Evolutionary conservation across 2,797 vertebrate species (phyloP), one percentile per base, ranked within the genome.

Genomic region (Trematomus bernacchii): DNA sequence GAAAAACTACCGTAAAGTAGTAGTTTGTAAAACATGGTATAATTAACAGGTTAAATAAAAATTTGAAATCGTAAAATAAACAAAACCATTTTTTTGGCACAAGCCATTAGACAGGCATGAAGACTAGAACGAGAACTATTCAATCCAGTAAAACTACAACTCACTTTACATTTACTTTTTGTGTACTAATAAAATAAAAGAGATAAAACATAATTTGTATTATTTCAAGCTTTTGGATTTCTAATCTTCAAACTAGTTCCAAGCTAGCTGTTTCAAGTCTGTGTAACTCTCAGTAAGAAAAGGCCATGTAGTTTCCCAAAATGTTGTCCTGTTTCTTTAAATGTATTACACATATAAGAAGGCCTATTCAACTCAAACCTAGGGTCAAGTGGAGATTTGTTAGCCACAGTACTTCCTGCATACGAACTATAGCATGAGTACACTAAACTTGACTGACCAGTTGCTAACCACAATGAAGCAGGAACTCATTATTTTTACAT

Each of bases 401-500:
- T 51, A 57, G 47, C 44, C 9, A 14, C 10, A 6, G 23, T 60
- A 11, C 11, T 13, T 71, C 50, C 42, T 46, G 27, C 53, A 47
- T 74, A 16, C 70, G 15, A 47, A 40, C 65, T 33, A 21, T 51
- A 68, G 53, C 46, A 54, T 71, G 21, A 60, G 61, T 46, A 43
- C 71, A 79, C 60, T 71, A 43, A 47, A 44, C 46, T 42, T 59
- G 58, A 65, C 53, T 65, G 63, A 76, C 51, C 63, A 55, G 53
- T 82, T 75, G 33, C 30, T 73, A 58, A 77, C 67, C 69, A 76
- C 78, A 69, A 70, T 73, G 10, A 73, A 65, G 11, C 55, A 62
- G 58, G 23, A 80, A 73, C 71, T 79, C 51, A 80, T 73, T 66
- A 65, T 85, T 80, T 83, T 68, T 79, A 85, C 72, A 43, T 80